phyloP scores from a whole-genome alignment of 2,888 invertebrate species.

The Noctua pronuba region DNA sequence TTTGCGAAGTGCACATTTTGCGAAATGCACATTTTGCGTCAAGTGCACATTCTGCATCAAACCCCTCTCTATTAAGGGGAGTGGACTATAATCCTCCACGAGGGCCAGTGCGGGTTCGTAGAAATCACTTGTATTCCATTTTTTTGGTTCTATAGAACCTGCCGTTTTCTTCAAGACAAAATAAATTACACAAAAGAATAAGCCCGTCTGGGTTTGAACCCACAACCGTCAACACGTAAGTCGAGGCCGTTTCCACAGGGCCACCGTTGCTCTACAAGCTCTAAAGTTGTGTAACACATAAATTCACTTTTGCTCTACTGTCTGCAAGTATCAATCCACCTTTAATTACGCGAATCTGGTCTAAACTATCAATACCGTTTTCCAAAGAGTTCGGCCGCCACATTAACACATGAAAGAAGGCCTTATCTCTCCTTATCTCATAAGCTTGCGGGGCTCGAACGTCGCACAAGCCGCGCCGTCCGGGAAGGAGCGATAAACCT shows the following conservation, averaged over 20 bases:
- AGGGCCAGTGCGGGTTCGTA: neutral
- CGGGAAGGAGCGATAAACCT: constrained; percentile 21
- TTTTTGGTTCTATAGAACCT: neutral
- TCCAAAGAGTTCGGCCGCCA: neutral
- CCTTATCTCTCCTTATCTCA: constrained; percentile 14
- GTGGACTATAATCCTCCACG: neutral
- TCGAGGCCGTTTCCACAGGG: too few species aligned
- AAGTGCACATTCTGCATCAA: too few species aligned
- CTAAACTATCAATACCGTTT: constrained; percentile 7
- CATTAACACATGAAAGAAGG: constrained; percentile 30
- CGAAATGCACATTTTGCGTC: too few species aligned
- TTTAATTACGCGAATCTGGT: constrained; percentile 10
- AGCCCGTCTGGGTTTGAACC: too few species aligned
- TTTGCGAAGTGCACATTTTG: too few species aligned
- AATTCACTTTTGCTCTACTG: neutral
- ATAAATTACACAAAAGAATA: too few species aligned
- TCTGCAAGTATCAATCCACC: neutral
- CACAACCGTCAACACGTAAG: too few species aligned
- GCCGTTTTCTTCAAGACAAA: too few species aligned
- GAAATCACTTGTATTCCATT: neutral
- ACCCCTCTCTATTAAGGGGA: neutral
- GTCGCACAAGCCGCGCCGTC: neutral
- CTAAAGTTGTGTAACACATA: too few species aligned
- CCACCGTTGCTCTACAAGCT: too few species aligned
- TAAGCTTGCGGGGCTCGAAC: neutral